Conservation (phyloP, 2,888 invertebrate species). For the Dichetophora obliterata region DNA sequence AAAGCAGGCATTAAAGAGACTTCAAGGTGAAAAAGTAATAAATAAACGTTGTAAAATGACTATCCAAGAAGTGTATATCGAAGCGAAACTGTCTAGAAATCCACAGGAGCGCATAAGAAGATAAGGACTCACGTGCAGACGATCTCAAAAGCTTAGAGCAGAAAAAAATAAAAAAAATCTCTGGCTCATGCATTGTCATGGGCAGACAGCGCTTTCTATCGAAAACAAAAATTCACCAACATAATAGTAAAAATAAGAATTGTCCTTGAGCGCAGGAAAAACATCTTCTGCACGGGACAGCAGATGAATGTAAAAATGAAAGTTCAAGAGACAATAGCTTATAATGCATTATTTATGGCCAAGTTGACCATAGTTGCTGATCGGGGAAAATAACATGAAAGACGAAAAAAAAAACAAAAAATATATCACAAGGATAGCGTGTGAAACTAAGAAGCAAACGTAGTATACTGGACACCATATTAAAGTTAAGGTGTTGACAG, state of each 20-base stretch:
- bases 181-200: not conserved
- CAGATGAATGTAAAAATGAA: too few species aligned
- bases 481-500: not conserved
- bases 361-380: conserved; percentile 57
- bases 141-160: not conserved
- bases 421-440: not conserved
- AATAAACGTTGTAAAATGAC: not conserved
- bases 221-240: conserved; percentile 62
- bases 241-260: conserved; percentile 51
- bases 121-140: not conserved
- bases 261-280: not conserved
- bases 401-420: not conserved
- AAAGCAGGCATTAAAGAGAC: not conserved
- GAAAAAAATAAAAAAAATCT: not conserved
- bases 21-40: not conserved
- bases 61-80: not conserved
- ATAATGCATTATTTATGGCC: conserved; percentile 62
- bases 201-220: not conserved
- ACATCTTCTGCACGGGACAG: not conserved
- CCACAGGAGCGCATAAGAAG: not conserved
- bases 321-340: not conserved
- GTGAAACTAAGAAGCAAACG: too few species aligned
- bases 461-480: not conserved
- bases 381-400: conserved; percentile 35
- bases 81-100: too few species aligned